phyloP scores from a whole-genome alignment of 2,113 vertebrate genomes.

The Boulengeromyrus knoepffleri region DNA sequence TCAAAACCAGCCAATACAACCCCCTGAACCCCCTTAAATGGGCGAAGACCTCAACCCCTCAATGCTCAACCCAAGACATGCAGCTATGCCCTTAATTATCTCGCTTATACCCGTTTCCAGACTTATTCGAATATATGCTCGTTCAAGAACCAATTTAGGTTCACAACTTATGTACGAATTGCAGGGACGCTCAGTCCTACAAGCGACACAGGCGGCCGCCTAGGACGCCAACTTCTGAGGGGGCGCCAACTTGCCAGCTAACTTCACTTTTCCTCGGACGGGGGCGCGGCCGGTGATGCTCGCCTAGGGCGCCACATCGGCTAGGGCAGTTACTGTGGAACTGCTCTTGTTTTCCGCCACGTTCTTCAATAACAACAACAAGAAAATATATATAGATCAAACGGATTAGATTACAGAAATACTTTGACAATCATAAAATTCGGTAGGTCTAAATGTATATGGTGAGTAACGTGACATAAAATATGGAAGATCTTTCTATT shows the following conservation, averaged over 20 bases:
- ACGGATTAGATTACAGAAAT: not conserved
- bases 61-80: not conserved
- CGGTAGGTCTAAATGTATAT: not conserved
- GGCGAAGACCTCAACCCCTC: not conserved
- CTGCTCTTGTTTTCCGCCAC: not conserved
- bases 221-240: not conserved
- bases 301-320: not conserved
- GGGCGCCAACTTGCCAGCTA: not conserved
- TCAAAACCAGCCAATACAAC: not conserved
- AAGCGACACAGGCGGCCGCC: not conserved
- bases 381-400: not conserved
- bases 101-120: not conserved
- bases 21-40: not conserved
- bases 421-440: not conserved
- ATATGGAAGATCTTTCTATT: not conserved
- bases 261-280: not conserved
- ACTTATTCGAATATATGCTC: not conserved
- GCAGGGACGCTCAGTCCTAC: not conserved
- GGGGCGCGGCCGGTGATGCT: not conserved
- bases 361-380: not conserved
- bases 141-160: not conserved
- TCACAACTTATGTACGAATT: not conserved
- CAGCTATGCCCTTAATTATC: not conserved
- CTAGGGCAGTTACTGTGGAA: not conserved
- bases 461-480: not conserved